Percentiles rank a stretch among this genome's conserved stretches.
Evolutionary conservation across 2,113 vertebrate species (phyloP).

Genomic region (Planiliza haematocheilus): DNA sequence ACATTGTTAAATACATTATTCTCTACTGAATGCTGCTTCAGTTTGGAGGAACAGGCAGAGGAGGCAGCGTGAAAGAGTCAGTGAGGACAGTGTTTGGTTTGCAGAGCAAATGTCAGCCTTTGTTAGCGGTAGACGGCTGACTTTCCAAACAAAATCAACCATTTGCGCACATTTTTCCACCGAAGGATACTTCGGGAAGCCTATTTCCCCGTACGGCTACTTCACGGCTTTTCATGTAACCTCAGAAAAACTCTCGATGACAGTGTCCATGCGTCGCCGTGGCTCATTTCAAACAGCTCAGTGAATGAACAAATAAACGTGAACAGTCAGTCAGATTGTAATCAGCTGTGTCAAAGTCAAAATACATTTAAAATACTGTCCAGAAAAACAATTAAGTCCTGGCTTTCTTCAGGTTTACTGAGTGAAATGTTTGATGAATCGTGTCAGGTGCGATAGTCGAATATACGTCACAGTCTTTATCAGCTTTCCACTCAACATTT

Average conservation of each 20-base stretch:
- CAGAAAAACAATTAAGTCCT: too few species aligned
- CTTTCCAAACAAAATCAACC: conserved; percentile 29
- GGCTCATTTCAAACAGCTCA: too few species aligned
- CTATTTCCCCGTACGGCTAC: background rate
- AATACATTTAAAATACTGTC: background rate
- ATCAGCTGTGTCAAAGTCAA: background rate
- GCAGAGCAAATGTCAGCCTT: conserved; percentile 44
- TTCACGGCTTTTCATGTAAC: background rate
- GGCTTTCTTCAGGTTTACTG: too few species aligned
- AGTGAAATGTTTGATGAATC: too few species aligned
- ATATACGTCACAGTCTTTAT: too few species aligned
- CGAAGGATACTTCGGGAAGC: background rate
- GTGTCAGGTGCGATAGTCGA: too few species aligned
- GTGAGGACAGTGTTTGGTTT: conserved; percentile 17
- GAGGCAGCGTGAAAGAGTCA: conserved; percentile 9
- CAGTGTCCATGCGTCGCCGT: too few species aligned
- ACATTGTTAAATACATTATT: background rate
- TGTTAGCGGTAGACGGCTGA: conserved; percentile 11
- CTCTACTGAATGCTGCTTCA: background rate
- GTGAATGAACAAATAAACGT: too few species aligned
- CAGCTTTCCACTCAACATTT: too few species aligned
- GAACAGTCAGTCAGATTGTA: too few species aligned
- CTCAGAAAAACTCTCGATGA: too few species aligned
- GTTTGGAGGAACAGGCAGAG: background rate
- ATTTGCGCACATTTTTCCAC: background rate